A percentile compares a stretch with the other conserved stretches of the same genome.
These are phyloP conservation scores for Rhinolophus ferrumequinum DNA, from an alignment of 2,113 vertebrate species.

Conservation along the genomic window DNA sequence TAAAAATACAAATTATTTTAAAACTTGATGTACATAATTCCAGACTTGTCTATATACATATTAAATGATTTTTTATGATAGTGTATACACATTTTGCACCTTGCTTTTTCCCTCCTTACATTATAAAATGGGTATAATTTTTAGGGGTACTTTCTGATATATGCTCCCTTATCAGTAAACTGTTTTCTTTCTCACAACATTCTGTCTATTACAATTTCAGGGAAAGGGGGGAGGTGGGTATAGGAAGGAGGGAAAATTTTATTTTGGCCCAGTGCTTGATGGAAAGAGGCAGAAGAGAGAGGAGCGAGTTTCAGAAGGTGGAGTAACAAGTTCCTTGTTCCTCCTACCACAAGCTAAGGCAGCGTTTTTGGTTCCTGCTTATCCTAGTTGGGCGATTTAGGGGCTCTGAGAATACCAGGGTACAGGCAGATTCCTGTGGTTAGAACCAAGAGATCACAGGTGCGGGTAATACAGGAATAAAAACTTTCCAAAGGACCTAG, in stretches of 20 bases:
- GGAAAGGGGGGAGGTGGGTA: neutral
- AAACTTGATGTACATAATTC: neutral
- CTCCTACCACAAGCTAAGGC: neutral
- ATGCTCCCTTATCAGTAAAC: neutral
- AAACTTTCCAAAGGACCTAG: neutral
- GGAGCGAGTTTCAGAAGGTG: neutral
- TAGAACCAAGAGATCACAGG: neutral
- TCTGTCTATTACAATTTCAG: neutral
- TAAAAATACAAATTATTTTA: neutral
- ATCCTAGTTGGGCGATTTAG: neutral
- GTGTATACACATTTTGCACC: neutral
- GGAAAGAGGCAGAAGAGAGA: neutral
- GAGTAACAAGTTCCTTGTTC: neutral
- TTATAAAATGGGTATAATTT: neutral
- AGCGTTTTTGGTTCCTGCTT: neutral
- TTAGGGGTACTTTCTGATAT: neutral
- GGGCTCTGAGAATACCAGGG: neutral
- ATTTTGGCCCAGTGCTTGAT: neutral
- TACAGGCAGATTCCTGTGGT: neutral
- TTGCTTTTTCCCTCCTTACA: neutral
- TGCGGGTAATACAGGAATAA: neutral
- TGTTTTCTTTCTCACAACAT: neutral
- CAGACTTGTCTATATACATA: neutral
- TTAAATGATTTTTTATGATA: neutral
- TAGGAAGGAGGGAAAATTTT: neutral